phyloP scores from a whole-genome alignment of 2,797 vertebrate genomes.

The Megaceryle alcyon region DNA sequence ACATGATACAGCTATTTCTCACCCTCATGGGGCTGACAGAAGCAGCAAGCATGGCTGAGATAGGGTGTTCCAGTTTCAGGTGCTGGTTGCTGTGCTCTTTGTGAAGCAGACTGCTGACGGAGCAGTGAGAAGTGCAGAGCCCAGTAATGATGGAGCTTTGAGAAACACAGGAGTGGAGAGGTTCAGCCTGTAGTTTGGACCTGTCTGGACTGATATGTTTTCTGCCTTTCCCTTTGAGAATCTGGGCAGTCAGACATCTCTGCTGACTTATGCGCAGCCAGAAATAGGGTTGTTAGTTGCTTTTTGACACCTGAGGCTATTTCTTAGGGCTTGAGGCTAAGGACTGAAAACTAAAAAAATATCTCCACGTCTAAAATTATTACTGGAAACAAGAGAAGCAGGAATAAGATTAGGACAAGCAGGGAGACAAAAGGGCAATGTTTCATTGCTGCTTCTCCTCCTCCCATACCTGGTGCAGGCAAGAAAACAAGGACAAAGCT shows the following conservation, averaged over 20 bases:
- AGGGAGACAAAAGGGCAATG: not conserved
- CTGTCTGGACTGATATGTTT: not conserved
- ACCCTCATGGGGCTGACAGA: not conserved
- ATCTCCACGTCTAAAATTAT: not conserved
- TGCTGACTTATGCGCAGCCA: not conserved
- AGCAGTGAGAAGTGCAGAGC: not conserved
- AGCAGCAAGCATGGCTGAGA: not conserved
- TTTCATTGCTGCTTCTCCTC: not conserved
- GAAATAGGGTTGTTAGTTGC: not conserved
- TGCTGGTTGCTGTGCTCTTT: not conserved
- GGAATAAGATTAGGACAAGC: not conserved
- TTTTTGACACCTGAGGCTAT: not conserved
- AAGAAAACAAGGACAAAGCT: not conserved
- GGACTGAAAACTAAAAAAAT: not conserved
- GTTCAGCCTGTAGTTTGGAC: not conserved
- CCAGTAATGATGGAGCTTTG: not conserved
- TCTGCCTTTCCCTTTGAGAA: not conserved
- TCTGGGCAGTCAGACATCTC: not conserved
- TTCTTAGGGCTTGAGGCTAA: not conserved
- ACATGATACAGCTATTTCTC: not conserved
- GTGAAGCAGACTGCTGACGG: not conserved
- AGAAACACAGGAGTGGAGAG: not conserved
- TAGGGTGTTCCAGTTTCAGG: not conserved
- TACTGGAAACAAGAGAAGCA: not conserved
- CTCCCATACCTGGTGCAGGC: not conserved